phyloP scores from a whole-genome alignment of 2,888 invertebrate species.

The Drosophila planitibia region DNA sequence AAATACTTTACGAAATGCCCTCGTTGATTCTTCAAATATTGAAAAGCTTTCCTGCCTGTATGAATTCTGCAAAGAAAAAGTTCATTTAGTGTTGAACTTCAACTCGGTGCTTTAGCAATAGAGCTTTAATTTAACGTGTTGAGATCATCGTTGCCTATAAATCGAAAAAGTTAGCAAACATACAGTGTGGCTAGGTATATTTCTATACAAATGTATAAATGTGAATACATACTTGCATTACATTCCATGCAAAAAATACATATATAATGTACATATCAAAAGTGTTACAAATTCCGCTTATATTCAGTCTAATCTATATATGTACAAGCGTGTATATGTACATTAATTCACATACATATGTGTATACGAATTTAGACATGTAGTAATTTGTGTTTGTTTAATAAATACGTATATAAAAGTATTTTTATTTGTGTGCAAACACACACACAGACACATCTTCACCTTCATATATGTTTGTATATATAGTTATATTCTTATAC shows the following conservation, averaged over 20 bases:
- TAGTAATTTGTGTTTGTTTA: slow-evolving; percentile 13
- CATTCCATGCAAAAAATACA: not conserved
- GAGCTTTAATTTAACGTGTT: slow-evolving; percentile 61
- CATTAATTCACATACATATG: not conserved
- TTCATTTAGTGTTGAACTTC: slow-evolving; percentile 68
- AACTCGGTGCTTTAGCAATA: slow-evolving; percentile 66
- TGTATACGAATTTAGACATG: slow-evolving; percentile 2
- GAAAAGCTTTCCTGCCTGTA: slow-evolving; percentile 46
- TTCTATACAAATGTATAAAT: not conserved
- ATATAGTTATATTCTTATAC: slow-evolving; percentile 6
- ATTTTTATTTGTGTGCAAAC: slow-evolving; percentile 4
- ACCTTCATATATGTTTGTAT: not conserved
- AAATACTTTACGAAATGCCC: slow-evolving; percentile 44
- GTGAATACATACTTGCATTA: slow-evolving; percentile 1
- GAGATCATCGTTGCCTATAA: slow-evolving; percentile 58
- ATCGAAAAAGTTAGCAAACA: slow-evolving; percentile 35
- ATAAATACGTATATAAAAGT: slow-evolving; percentile 2
- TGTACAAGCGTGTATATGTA: not conserved
- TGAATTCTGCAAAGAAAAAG: slow-evolving; percentile 54
- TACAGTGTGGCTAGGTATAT: slow-evolving; percentile 29
- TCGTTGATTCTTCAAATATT: slow-evolving; percentile 43
- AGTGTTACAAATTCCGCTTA: slow-evolving; percentile 1
- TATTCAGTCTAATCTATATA: slow-evolving; percentile 5
- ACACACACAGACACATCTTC: not conserved
- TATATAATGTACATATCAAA: slow-evolving; percentile 1